Evolutionary conservation across 2,113 vertebrate species (phyloP), one percentile per base, ranked within the genome.

Genomic region (Hippocampus zosterae): DNA sequence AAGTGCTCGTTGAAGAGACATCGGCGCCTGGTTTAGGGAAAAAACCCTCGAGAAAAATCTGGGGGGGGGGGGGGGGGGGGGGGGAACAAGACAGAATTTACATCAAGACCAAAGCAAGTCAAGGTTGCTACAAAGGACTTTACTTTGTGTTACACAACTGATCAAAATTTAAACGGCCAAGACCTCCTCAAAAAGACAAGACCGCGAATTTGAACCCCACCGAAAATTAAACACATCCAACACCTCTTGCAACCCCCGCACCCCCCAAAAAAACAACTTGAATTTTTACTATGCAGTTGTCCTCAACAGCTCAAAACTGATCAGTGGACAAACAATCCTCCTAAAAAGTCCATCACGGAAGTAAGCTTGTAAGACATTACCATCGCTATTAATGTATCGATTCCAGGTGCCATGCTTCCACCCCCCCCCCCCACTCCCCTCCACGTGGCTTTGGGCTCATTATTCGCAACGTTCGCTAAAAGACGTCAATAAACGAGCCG

Each of bases 1-100:
- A 93, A 67, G 94, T 92, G 82, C 94, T 95, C 61, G 93, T 95
- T 18, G 91, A 86, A 65, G 85, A 90, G 59, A 74, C 84, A 74
- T 96, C 93, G 33, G 93, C 91, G 37, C 92, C 91, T 25, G 88
- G 89, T 73, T 94, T 97, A 59, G 97, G 97, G 77, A 98, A 86
- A 83, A 95, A 98, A 67, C 97, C 97, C 69, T 92, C 94, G 55
- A 99, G 90, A 81, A 72, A 62, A 76, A 98, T 92, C 97, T 99
- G n/a, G n/a, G n/a, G n/a, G n/a, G n/a, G n/a, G n/a, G n/a, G n/a
- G n/a, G n/a, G n/a, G n/a, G n/a, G n/a, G n/a, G n/a, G n/a, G n/a
- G n/a, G n/a, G n/a, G n/a, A n/a, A n/a, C 25, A 27, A 23, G 1
- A 74, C 5, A 19, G 55, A n/a, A 69, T 62, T 65, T 74, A 70